phyloP scores from a whole-genome alignment of 2,888 invertebrate species.

The Caenorhabditis doughertyi region DNA sequence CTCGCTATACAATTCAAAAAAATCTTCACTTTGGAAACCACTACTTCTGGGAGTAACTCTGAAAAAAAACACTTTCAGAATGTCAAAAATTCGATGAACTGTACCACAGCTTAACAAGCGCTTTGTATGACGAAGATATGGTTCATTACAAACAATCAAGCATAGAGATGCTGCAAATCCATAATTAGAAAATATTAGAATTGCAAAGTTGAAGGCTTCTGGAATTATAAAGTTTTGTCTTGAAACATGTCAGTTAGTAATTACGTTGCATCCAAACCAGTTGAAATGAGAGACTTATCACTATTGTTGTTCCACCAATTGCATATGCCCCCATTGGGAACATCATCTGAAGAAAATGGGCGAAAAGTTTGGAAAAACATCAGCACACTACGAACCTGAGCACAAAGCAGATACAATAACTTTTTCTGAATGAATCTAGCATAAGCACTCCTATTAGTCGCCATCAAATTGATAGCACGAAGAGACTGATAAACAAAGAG shows the following conservation, averaged over 20 bases:
- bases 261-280: conserved; percentile 49
- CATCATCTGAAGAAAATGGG: conserved; percentile 10
- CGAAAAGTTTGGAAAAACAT: no score
- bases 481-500: conserved; percentile 42
- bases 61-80: not conserved
- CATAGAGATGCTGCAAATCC: conserved; percentile 44
- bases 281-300: conserved; percentile 39
- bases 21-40: not conserved
- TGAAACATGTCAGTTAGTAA: no score
- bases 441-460: conserved; percentile 23
- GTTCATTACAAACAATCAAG: conserved; percentile 43
- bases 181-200: conserved; percentile 48
- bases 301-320: conserved; percentile 44
- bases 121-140: conserved; percentile 45
- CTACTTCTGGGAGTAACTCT: conserved; percentile 20
- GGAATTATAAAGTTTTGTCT: no score
- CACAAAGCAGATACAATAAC: conserved; percentile 31
- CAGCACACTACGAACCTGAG: not conserved
- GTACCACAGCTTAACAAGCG: conserved; percentile 31
- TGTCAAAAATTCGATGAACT: not conserved
- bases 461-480: conserved; percentile 42
- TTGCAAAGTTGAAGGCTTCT: conserved; percentile 48
- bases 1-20: not conserved
- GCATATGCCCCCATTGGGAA: conserved; percentile 47
- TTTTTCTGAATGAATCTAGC: conserved; percentile 39